phyloP scores from a whole-genome alignment of 2,113 vertebrate genomes.

The Daboia siamensis region DNA sequence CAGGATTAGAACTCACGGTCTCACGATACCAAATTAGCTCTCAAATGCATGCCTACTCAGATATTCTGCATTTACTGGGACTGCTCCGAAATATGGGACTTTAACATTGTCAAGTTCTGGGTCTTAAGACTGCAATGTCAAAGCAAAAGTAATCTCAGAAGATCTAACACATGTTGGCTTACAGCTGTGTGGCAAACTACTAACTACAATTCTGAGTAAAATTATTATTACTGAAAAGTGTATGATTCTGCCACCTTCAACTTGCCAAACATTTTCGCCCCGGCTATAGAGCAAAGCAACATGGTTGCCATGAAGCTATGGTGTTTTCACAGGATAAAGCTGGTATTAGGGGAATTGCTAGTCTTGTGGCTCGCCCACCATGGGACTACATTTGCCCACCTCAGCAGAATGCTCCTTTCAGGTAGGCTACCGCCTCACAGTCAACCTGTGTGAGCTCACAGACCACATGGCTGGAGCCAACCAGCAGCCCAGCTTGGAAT shows the following conservation, averaged over 20 bases:
- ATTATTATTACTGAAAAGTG: constrained; percentile 4
- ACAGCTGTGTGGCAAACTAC: background rate
- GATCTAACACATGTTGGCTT: background rate
- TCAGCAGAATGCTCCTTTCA: constrained; percentile 8
- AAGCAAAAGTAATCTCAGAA: background rate
- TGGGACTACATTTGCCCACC: background rate
- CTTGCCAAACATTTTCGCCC: constrained; percentile 3
- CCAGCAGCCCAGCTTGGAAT: background rate
- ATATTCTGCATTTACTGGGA: background rate
- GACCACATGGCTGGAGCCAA: no score
- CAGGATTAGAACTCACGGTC: background rate
- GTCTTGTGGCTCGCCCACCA: constrained; percentile 37
- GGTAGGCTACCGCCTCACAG: background rate
- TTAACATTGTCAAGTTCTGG: background rate
- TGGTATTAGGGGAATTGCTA: constrained; percentile 27
- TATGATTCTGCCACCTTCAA: background rate
- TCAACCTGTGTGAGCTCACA: constrained; percentile 28
- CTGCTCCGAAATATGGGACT: background rate
- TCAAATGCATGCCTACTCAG: background rate
- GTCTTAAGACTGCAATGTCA: background rate
- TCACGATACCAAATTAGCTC: background rate
- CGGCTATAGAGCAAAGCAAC: background rate
- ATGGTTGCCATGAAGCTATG: background rate
- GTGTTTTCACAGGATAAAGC: constrained; percentile 11
- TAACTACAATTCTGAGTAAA: background rate